phyloP scores from a whole-genome alignment of 2,888 invertebrate genomes.

The Metallyticus violacea region DNA sequence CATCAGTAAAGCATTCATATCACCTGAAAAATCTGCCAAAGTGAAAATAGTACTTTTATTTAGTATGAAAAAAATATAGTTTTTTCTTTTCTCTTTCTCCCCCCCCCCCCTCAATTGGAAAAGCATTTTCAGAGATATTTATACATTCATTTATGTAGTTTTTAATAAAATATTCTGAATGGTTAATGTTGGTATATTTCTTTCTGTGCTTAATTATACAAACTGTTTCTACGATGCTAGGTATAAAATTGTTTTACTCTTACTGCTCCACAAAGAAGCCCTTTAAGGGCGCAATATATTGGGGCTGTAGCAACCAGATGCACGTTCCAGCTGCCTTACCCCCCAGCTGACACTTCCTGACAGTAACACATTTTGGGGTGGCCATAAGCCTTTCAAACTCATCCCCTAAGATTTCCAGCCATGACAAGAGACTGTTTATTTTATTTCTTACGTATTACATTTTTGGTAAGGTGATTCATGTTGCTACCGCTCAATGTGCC shows the following conservation, averaged over 20 bases:
- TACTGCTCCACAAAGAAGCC: background rate
- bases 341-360: background rate
- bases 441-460: background rate
- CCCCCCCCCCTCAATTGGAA: too few relatives aligned
- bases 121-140: too few relatives aligned
- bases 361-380: background rate
- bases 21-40: background rate
- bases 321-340: background rate
- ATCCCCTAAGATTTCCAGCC: too few relatives aligned
- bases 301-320: background rate
- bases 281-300: background rate
- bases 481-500: background rate
- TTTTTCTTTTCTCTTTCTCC: too few relatives aligned
- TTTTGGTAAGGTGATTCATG: background rate
- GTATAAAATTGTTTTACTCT: background rate
- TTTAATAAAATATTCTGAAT: too few relatives aligned
- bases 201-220: too few relatives aligned
- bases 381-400: background rate
- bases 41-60: too few relatives aligned
- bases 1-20: background rate
- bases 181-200: too few relatives aligned
- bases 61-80: too few relatives aligned
- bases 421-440: too few relatives aligned
- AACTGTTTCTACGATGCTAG: background rate
- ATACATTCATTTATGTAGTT: too few relatives aligned